Evolutionary conservation across 2,797 vertebrate species (phyloP).

Genomic region (Karalla daura): DNA sequence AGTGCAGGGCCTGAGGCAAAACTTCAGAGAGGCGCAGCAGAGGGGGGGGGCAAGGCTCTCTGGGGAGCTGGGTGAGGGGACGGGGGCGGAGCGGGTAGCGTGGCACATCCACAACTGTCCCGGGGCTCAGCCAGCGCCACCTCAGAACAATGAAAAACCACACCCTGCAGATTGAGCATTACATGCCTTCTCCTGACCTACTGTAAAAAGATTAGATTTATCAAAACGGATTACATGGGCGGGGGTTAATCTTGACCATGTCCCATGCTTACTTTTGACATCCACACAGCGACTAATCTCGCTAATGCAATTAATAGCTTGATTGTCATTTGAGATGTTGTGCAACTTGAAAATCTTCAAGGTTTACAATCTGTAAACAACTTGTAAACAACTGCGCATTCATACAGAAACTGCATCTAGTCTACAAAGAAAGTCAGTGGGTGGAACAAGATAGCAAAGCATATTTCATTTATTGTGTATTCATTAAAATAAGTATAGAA

Average conservation of each 20-base stretch:
- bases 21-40: slow-evolving; percentile 51
- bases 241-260: slow-evolving; percentile 51
- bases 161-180: slow-evolving; percentile 63
- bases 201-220: slow-evolving; percentile 66
- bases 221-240: slow-evolving; percentile 61
- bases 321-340: background rate
- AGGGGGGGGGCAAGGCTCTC: slow-evolving; percentile 55
- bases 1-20: slow-evolving; percentile 30
- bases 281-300: slow-evolving; percentile 4
- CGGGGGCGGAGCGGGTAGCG: slow-evolving; percentile 46
- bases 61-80: slow-evolving; percentile 48
- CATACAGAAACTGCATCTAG: no score
- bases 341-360: background rate
- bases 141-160: slow-evolving; percentile 57
- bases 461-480: no score
- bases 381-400: no score
- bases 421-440: no score
- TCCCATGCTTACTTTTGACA: slow-evolving; percentile 26
- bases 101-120: slow-evolving; percentile 61
- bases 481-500: no score
- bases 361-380: no score
- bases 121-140: slow-evolving; percentile 34
- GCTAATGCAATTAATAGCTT: slow-evolving; percentile 25
- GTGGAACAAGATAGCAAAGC: no score
- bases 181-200: slow-evolving; percentile 40